phyloP scores from a whole-genome alignment of 64 coral and sea anemone genomes.

The Catalaphyllia jardinei region DNA sequence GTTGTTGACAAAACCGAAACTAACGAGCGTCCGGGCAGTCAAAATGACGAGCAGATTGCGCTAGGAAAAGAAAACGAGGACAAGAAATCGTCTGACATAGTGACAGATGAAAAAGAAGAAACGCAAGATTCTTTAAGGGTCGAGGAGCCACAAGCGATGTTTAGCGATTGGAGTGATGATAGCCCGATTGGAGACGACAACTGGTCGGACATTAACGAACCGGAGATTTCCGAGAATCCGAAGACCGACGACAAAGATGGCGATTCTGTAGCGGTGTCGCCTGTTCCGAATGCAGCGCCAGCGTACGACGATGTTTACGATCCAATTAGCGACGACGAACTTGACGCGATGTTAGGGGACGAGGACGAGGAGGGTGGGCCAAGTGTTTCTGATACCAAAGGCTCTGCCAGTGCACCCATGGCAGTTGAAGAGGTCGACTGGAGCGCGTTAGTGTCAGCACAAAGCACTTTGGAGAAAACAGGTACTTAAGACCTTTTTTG shows the following conservation, averaged over 20 bases:
- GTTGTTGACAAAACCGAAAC: slow-evolving; percentile 18
- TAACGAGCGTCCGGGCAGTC: neutral
- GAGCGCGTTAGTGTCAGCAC: slow-evolving; percentile 73
- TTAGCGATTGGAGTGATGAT: slow-evolving; percentile 97
- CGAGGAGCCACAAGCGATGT: slow-evolving; percentile 62
- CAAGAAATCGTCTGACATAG: neutral
- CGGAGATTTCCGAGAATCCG: slow-evolving; percentile 43
- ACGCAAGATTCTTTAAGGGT: slow-evolving; percentile 41
- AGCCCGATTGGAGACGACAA: slow-evolving; percentile 81
- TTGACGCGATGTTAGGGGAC: slow-evolving; percentile 91
- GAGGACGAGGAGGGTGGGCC: slow-evolving; percentile 57
- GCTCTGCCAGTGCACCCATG: slow-evolving; percentile 38
- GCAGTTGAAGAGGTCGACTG: slow-evolving; percentile 97
- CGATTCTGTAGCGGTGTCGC: neutral
- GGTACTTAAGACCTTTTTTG: slow-evolving; percentile 22
- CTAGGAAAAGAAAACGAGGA: slow-evolving; percentile 4
- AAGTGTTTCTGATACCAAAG: slow-evolving; percentile 31
- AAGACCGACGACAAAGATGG: neutral
- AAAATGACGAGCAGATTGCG: neutral
- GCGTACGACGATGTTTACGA: slow-evolving; percentile 97
- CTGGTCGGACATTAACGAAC: slow-evolving; percentile 79
- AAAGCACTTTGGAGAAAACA: slow-evolving; percentile 58
- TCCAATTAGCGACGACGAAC: slow-evolving; percentile 97
- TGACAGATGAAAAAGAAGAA: neutral
- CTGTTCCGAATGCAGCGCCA: slow-evolving; percentile 4